These are phyloP conservation scores for Megaceryle alcyon DNA, from an alignment of 2,797 vertebrate species.

Conservation along the genomic window DNA sequence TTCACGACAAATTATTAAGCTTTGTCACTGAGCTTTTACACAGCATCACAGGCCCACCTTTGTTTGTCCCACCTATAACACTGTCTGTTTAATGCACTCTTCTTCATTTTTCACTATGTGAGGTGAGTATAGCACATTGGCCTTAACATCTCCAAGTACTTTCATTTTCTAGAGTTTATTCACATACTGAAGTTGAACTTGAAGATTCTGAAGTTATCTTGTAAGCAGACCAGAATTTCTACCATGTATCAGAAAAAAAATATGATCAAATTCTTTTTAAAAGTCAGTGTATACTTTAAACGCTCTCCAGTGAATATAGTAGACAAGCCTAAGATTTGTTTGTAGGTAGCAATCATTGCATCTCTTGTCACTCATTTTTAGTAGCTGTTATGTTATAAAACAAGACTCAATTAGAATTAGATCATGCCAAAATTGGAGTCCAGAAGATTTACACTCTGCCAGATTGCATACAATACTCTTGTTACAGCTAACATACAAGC, in stretches of 20 bases:
- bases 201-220: neutral
- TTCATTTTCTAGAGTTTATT: neutral
- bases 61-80: neutral
- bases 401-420: slow-evolving; percentile 15
- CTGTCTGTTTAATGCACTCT: neutral
- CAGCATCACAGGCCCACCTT: neutral
- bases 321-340: neutral
- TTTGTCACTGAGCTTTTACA: neutral
- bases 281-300: neutral
- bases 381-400: slow-evolving; percentile 35
- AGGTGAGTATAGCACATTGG: neutral
- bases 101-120: neutral
- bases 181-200: neutral
- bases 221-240: slow-evolving; percentile 5
- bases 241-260: neutral
- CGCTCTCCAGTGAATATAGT: neutral
- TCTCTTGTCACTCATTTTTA: slow-evolving; percentile 31
- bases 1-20: neutral
- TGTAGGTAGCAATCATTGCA: slow-evolving; percentile 11
- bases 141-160: neutral
- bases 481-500: neutral
- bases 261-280: neutral
- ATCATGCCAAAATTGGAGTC: neutral
- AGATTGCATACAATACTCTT: neutral
- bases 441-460: slow-evolving; percentile 21